Conservation (phyloP, 2,888 invertebrate genomes). For the Serrognathus titanus region DNA sequence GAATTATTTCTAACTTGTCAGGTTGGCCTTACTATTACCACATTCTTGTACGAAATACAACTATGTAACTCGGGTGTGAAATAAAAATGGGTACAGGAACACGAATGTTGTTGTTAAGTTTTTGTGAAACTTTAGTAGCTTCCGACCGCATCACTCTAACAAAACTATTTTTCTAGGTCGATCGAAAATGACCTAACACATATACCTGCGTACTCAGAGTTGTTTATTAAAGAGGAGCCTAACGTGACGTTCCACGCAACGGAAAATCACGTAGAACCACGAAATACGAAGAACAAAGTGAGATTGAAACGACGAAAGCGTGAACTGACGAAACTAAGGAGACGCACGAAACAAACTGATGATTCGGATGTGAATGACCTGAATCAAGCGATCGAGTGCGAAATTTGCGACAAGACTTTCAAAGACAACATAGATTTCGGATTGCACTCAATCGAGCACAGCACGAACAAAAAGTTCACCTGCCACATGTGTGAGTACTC, state of each 20-base stretch:
- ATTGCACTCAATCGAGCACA: slow-evolving; percentile 39
- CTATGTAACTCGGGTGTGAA: no score
- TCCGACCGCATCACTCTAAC: slow-evolving; percentile 2
- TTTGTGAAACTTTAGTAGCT: no score
- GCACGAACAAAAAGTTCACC: slow-evolving; percentile 35
- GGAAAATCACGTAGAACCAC: slow-evolving; percentile 24
- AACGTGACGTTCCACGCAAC: neutral
- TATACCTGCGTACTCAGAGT: neutral
- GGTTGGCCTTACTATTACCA: no score
- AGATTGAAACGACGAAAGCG: slow-evolving; percentile 26
- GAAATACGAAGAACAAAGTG: slow-evolving; percentile 21
- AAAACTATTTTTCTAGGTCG: slow-evolving; percentile 7
- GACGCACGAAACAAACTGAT: slow-evolving; percentile 34
- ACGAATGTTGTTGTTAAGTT: no score
- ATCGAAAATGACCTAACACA: neutral
- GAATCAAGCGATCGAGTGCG: slow-evolving; percentile 41
- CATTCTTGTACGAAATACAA: no score
- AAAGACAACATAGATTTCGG: slow-evolving; percentile 40
- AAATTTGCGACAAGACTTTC: slow-evolving; percentile 39
- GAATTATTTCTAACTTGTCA: no score
- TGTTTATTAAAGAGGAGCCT: neutral
- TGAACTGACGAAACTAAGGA: no score
- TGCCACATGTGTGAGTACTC: slow-evolving; percentile 41
- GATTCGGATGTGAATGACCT: slow-evolving; percentile 51
- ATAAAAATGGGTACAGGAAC: no score